These are phyloP conservation scores for Tursiops truncatus DNA, from an alignment of 2,113 vertebrate genomes.

Conservation along the genomic window DNA sequence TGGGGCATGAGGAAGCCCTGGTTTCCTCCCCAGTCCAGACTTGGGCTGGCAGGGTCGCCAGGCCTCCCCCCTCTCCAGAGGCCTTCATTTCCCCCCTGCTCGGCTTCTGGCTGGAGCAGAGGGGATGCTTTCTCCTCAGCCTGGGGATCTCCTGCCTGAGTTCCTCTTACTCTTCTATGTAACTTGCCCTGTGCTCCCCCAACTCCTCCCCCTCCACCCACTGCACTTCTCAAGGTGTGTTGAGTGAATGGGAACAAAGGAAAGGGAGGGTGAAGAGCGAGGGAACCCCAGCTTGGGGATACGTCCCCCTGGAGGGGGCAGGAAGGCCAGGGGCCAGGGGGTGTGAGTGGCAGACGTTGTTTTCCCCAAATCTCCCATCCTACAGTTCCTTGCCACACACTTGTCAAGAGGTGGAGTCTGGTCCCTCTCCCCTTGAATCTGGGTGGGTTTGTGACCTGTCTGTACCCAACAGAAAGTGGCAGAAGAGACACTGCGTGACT, in stretches of 20 bases:
- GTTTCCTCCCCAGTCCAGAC: background rate
- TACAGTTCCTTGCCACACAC: background rate
- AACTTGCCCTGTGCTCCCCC: background rate
- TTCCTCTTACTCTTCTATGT: background rate
- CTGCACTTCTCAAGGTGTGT: background rate
- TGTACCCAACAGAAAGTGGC: background rate
- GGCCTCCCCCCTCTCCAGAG: background rate
- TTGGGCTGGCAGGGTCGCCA: background rate
- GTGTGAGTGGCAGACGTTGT: background rate
- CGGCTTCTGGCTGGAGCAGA: background rate
- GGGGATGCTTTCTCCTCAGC: background rate
- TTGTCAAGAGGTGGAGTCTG: background rate
- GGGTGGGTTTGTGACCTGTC: background rate
- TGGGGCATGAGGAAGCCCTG: background rate
- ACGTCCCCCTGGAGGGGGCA: too few relatives aligned
- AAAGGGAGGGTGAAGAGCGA: background rate
- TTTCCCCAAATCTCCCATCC: background rate
- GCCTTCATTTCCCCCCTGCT: accelerated
- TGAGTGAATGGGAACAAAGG: background rate
- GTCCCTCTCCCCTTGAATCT: background rate
- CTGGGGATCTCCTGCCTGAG: background rate
- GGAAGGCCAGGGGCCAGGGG: background rate
- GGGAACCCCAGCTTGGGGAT: background rate
- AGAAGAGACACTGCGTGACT: background rate
- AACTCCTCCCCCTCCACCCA: too few relatives aligned